These are phyloP conservation scores for Poecilus cupreus DNA, from an alignment of 2,888 invertebrate genomes.

Conservation along the genomic window DNA sequence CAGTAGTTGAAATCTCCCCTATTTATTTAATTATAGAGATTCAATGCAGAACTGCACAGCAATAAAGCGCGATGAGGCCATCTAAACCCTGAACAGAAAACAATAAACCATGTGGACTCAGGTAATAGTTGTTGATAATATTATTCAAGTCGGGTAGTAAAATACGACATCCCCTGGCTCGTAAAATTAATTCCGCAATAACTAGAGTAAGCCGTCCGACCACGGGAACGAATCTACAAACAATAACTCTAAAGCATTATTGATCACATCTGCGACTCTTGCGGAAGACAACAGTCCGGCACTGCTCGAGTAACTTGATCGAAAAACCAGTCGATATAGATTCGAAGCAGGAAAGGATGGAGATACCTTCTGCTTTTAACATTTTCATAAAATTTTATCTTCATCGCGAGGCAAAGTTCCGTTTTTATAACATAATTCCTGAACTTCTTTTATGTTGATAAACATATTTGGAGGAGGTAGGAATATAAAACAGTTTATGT, in stretches of 20 bases:
- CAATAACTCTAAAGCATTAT: slow-evolving; percentile 1
- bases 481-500: slow-evolving; percentile 29
- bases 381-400: slow-evolving; percentile 50
- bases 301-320: background rate
- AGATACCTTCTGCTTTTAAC: background rate
- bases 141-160: background rate
- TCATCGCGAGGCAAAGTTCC: slow-evolving; percentile 18
- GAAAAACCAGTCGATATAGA: background rate
- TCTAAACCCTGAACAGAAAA: slow-evolving; percentile 3
- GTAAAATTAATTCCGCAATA: slow-evolving; percentile 20
- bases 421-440: slow-evolving; percentile 46
- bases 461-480: slow-evolving; percentile 32
- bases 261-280: slow-evolving; percentile 12
- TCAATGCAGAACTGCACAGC: background rate
- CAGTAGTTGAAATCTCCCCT: no score
- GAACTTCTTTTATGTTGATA: slow-evolving; percentile 40
- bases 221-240: slow-evolving; percentile 12
- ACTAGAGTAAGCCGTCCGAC: background rate
- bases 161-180: background rate
- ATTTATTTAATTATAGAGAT: no score
- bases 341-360: background rate
- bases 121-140: slow-evolving; percentile 17
- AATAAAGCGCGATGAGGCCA: slow-evolving; percentile 6
- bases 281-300: slow-evolving; percentile 4
- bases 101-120: slow-evolving; percentile 23